A percentile compares a stretch with the other conserved stretches of the same genome.
Conservation (phyloP, 2,888 invertebrate species). For the Pterostichus madidus region DNA sequence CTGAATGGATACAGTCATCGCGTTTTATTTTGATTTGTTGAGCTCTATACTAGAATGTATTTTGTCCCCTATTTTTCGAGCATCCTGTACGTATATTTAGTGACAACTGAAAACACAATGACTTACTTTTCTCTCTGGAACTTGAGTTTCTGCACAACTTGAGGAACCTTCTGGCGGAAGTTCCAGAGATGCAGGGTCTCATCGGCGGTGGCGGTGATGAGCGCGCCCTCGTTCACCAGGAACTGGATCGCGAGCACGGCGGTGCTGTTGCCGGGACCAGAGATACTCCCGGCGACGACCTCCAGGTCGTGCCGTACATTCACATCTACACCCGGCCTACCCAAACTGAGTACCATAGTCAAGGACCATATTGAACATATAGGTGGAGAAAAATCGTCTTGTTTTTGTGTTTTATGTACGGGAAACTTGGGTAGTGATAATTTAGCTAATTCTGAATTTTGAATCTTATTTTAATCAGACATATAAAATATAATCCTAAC, state of each 20-base stretch:
- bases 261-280: slow-evolving; percentile 77
- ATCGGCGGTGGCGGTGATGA: slow-evolving; percentile 97
- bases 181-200: slow-evolving; percentile 99
- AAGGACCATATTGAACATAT: slow-evolving; percentile 72
- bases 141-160: slow-evolving; percentile 97
- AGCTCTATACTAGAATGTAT: no score
- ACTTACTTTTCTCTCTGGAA: slow-evolving; percentile 96
- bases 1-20: no score
- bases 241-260: slow-evolving; percentile 96
- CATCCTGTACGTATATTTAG: no score
- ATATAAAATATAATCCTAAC: no score
- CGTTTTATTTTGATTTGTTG: no score
- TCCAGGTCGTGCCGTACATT: slow-evolving; percentile 91
- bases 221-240: slow-evolving; percentile 97
- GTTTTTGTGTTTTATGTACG: not conserved
- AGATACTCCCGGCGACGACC: slow-evolving; percentile 73
- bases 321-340: slow-evolving; percentile 97
- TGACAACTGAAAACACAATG: no score
- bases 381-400: no score
- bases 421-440: not conserved
- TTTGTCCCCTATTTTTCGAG: not conserved
- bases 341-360: slow-evolving; percentile 84
- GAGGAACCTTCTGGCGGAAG: slow-evolving; percentile 95
- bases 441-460: no score
- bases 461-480: no score